Evolutionary conservation across 2,797 vertebrate species (phyloP).

Genomic region (Chaunax sp.): DNA sequence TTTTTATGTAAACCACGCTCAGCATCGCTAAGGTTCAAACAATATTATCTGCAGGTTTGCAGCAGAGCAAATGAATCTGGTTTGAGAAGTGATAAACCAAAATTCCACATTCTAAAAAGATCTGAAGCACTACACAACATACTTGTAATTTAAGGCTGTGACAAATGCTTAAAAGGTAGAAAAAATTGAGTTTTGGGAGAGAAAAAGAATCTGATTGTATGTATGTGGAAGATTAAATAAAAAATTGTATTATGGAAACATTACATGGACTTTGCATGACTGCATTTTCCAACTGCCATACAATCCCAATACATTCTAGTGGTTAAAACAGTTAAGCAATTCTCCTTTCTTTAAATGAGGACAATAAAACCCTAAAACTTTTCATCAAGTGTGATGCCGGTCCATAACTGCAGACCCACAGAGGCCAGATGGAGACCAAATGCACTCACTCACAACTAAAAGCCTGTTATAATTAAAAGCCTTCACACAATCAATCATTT

Average conservation of each 20-base stretch:
- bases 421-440: constrained; percentile 69
- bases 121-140: constrained; percentile 6
- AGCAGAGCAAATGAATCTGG: constrained; percentile 5
- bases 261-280: constrained; percentile 20
- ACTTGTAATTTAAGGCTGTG: constrained; percentile 28
- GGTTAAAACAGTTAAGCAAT: constrained; percentile 84
- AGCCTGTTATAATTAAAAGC: constrained; percentile 73
- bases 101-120: not conserved
- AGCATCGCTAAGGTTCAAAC: constrained; percentile 14
- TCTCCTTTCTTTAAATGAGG: constrained; percentile 47
- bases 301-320: constrained; percentile 89
- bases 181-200: not conserved
- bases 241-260: constrained; percentile 12
- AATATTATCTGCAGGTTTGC: constrained; percentile 15
- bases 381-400: constrained; percentile 52
- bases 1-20: constrained; percentile 12
- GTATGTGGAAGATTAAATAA: constrained; percentile 24
- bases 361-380: constrained; percentile 58
- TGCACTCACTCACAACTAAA: constrained; percentile 71
- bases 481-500: constrained; percentile 64
- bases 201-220: constrained; percentile 17
- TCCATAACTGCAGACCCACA: constrained; percentile 76
- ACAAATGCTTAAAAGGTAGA: not conserved
- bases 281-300: constrained; percentile 54
- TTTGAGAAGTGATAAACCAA: constrained; percentile 8